phyloP scores from a whole-genome alignment of 2,797 vertebrate species.

The Sarcophilus harrisii region DNA sequence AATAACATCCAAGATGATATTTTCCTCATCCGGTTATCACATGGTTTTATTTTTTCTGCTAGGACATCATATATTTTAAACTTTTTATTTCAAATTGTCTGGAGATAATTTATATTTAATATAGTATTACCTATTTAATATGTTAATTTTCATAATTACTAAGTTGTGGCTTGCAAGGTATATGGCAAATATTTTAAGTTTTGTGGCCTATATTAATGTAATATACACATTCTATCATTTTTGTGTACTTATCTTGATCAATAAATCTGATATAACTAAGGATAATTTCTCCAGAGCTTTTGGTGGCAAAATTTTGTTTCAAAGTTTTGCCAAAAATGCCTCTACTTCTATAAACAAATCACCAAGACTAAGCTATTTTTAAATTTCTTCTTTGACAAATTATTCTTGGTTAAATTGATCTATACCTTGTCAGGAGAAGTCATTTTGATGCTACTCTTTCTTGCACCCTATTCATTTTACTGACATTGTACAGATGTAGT shows the following conservation, averaged over 20 bases:
- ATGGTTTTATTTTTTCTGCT: not conserved
- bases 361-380: not conserved
- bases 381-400: not conserved
- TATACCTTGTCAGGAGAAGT: too few species aligned
- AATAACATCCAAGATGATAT: not conserved
- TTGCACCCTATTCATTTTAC: not conserved
- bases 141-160: not conserved
- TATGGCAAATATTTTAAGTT: not conserved
- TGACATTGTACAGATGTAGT: not conserved
- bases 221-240: not conserved
- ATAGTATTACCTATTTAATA: not conserved
- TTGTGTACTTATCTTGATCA: not conserved
- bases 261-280: not conserved
- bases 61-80: not conserved
- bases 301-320: not conserved
- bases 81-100: not conserved
- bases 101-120: not conserved
- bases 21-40: not conserved
- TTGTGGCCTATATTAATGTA: not conserved
- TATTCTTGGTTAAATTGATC: not conserved
- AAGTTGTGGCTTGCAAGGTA: not conserved
- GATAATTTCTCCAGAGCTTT: not conserved
- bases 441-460: not conserved
- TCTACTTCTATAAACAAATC: not conserved
- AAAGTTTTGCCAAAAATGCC: not conserved